Evolutionary conservation across 2,888 invertebrate genomes (phyloP), one percentile per base, ranked within the genome.

Genomic region (Alviniconcha strummeri): DNA sequence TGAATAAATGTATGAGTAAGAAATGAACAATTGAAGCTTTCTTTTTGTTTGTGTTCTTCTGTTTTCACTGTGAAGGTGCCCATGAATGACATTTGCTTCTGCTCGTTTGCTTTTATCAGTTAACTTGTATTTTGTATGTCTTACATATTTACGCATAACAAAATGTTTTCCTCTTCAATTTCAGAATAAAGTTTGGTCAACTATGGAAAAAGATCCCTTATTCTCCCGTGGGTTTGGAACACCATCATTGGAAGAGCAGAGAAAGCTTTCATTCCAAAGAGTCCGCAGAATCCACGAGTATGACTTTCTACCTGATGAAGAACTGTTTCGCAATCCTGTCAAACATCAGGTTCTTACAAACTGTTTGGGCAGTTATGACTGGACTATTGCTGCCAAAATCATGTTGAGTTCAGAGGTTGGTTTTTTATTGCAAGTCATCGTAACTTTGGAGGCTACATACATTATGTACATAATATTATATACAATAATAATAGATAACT

Each of bases 131-230:
- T 57, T 9, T 5, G 57, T 17, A 4, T 60, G 36, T 75, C 3
- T 19, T n/a, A 72, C 4, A 78, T 55, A 54, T 52, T 60, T 56
- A 54, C 19, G 6, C 36, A 36, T 36, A 36, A n/a, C 6, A 54
- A 19, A 60, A 77, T 4, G 8, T 8, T 11, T 11, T 60, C 36
- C 6, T 19, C 2, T 72, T 81, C 80, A 57, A 64, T 94, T 94
- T 11, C 90, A 97, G 97, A 95, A 96, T 93, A 95, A 96, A 92
- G 95, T 98, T 91, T 97, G 97, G 96, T 95, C 95, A 19, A 95
- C 96, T 0, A 92, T 98, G 89, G 96, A 97, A 91, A 95, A 95
- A 82, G 97, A 98, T 92, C 96, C 97, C 0, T 93, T 97, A 15
- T 98, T 97, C 92, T 95, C 96, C 11, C 95, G 96, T 89, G 94